These are phyloP conservation scores for Hydrocynus forskahlii DNA, from an alignment of 2,797 vertebrate species.

Conservation along the genomic window DNA sequence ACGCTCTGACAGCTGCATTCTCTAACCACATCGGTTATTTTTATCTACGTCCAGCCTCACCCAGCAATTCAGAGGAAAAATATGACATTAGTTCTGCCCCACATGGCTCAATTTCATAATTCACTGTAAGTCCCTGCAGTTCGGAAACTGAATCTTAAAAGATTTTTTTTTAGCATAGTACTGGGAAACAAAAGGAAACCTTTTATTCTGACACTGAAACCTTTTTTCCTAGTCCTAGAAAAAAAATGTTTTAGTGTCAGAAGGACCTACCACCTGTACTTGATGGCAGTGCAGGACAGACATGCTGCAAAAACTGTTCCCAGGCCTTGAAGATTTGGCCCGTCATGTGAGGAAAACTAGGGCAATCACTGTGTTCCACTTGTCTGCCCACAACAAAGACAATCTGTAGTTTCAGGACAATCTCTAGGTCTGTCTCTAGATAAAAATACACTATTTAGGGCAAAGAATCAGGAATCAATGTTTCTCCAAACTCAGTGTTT, in stretches of 20 bases:
- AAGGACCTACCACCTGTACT: no score
- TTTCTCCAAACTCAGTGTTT: no score
- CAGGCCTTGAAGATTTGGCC: neutral
- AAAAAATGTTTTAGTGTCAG: no score
- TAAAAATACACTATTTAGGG: neutral
- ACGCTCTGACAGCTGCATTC: constrained; percentile 3
- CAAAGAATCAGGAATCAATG: neutral
- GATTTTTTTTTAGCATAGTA: no score
- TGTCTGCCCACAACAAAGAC: constrained; percentile 14
- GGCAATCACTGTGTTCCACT: neutral
- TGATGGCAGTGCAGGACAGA: neutral
- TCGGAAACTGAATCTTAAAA: neutral
- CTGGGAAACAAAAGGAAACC: no score
- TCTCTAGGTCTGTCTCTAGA: neutral
- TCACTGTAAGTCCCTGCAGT: neutral
- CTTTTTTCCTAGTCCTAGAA: no score
- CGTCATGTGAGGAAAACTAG: neutral
- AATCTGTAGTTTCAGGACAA: neutral
- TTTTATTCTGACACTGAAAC: no score
- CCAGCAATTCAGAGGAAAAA: constrained; percentile 22
- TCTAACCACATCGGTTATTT: constrained; percentile 13
- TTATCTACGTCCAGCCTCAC: constrained; percentile 12
- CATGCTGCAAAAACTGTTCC: neutral
- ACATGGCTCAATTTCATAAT: neutral
- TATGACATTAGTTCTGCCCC: neutral